Evolutionary conservation across 1,140 invertebrate species (phyloP).

Genomic region (Glossosoma conforme): DNA sequence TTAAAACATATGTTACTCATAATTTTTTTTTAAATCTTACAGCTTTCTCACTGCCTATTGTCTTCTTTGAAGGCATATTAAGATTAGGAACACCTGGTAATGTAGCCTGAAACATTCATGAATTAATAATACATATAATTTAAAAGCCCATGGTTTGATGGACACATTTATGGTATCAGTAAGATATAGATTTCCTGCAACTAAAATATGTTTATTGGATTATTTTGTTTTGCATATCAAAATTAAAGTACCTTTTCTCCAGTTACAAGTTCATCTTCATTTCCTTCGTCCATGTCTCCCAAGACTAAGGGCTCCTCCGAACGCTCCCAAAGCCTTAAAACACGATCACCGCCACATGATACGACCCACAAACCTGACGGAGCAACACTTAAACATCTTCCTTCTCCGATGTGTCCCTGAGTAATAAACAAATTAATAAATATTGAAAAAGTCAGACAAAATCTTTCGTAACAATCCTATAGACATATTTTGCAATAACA

Average conservation of each 20-base stretch:
- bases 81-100: conserved; percentile 68
- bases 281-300: conserved; percentile 85
- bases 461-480: no score
- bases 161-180: not conserved
- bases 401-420: conserved; percentile 75
- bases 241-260: conserved; percentile 54
- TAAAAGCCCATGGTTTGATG: not conserved
- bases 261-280: conserved; percentile 68
- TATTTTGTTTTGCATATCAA: conserved; percentile 3
- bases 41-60: conserved; percentile 84
- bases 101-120: conserved; percentile 41
- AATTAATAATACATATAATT: conserved; percentile 1
- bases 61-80: conserved; percentile 82
- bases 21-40: conserved; percentile 53
- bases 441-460: not conserved
- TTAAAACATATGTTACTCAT: no score
- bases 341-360: conserved; percentile 84
- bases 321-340: conserved; percentile 81
- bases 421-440: conserved; percentile 21
- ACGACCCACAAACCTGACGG: conserved; percentile 76
- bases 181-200: not conserved
- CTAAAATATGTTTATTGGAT: not conserved
- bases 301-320: conserved; percentile 87
- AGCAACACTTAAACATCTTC: conserved; percentile 70
- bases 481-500: no score